A percentile compares a stretch with the other conserved stretches of the same genome.
These are phyloP conservation scores for Nephrotoma flavescens DNA, from an alignment of 2,888 invertebrate species.

Conservation along the genomic window DNA sequence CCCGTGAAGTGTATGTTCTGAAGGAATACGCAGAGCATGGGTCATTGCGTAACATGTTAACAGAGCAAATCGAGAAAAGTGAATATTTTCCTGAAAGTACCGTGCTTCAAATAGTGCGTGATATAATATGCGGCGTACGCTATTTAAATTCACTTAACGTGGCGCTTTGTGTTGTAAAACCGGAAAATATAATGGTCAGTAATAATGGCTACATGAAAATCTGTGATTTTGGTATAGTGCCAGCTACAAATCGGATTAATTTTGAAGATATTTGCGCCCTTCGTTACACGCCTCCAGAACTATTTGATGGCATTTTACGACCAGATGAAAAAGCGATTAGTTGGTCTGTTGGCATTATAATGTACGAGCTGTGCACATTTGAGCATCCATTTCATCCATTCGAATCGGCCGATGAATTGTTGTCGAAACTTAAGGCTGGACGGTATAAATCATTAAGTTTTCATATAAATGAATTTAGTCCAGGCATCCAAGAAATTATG, in stretches of 20 bases:
- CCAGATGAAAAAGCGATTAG: conserved; percentile 50
- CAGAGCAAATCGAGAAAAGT: not conserved
- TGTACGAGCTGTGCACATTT: conserved; percentile 38
- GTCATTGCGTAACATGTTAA: conserved; percentile 22
- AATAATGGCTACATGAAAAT: conserved; percentile 11
- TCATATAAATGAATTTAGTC: not conserved
- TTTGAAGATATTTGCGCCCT: conserved; percentile 35
- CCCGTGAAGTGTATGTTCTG: conserved; percentile 21
- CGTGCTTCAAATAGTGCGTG: conserved; percentile 30
- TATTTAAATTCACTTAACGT: conserved; percentile 27
- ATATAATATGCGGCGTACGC: conserved; percentile 29
- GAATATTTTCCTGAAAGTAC: not conserved
- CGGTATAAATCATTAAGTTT: not conserved
- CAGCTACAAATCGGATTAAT: conserved; percentile 26
- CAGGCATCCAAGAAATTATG: not conserved
- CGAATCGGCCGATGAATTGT: not conserved
- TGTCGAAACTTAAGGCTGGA: not conserved
- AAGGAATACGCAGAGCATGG: conserved; percentile 28
- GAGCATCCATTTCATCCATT: conserved; percentile 9
- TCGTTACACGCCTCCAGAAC: conserved; percentile 51
- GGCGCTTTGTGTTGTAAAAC: conserved; percentile 13
- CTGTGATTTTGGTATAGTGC: conserved; percentile 16
- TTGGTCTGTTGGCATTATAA: conserved; percentile 50
- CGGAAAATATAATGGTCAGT: conserved; percentile 13
- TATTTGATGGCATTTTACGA: conserved; percentile 39